Conservation (phyloP, 1,140 invertebrate genomes). For the Diploscapter pachys region DNA sequence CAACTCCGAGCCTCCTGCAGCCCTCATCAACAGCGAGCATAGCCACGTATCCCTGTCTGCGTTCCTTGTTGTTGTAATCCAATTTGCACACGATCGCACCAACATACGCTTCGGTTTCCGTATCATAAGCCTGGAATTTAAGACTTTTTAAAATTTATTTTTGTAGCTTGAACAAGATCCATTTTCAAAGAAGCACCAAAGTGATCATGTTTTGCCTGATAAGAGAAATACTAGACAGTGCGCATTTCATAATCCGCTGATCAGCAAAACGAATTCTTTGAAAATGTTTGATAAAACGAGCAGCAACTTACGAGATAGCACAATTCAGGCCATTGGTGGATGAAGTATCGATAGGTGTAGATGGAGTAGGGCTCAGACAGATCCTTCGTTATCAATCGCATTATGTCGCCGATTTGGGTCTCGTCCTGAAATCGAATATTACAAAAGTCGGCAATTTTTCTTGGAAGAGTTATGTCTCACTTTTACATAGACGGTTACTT, state of each 20-base stretch:
- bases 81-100: conserved; percentile 29
- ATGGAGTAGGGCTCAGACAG: conserved; percentile 98
- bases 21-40: conserved; percentile 34
- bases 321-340: conserved; percentile 98
- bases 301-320: conserved; percentile 73
- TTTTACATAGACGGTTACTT: no score
- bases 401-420: conserved; percentile 88
- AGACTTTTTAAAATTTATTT: no score
- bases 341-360: conserved; percentile 99
- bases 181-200: no score
- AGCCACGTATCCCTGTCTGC: conserved; percentile 29
- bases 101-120: conserved; percentile 4
- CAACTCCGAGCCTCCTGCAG: conserved; percentile 26
- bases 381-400: conserved; percentile 96
- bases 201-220: no score
- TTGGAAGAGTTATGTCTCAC: no score
- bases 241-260: background rate
- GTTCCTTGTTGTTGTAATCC: conserved; percentile 9
- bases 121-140: conserved; percentile 18
- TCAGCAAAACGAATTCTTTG: no score
- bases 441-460: no score
- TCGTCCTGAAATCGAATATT: conserved; percentile 65
- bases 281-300: no score
- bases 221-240: conserved; percentile 59
- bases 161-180: no score